Percentiles rank a stretch among this genome's conserved stretches.
Evolutionary conservation across 1,140 invertebrate species (phyloP).

Genomic region (Diachasmimorpha longicaudata): DNA sequence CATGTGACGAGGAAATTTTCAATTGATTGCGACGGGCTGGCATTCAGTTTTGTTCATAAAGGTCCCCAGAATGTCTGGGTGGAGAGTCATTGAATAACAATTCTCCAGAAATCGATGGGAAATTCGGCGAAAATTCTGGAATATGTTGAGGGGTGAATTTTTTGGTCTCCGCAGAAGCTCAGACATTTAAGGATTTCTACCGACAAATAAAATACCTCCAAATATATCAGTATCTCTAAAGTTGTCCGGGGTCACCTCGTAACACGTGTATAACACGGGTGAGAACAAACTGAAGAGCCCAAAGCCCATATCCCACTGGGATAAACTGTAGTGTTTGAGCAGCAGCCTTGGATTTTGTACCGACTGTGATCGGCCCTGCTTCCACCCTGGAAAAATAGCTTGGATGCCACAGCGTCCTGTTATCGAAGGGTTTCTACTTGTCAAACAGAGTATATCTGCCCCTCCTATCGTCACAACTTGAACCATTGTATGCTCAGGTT

Average conservation of each 20-base stretch:
- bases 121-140: no score
- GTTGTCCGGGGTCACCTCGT: background rate
- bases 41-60: no score
- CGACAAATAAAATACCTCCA: no score
- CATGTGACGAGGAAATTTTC: no score
- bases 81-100: no score
- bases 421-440: background rate
- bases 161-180: no score
- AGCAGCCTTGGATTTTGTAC: background rate
- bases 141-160: no score
- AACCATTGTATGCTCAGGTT: background rate
- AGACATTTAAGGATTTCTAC: no score
- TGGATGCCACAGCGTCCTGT: background rate
- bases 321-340: background rate
- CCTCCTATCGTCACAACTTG: background rate
- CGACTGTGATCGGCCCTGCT: background rate
- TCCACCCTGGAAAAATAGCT: background rate
- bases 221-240: no score
- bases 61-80: no score
- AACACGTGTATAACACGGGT: background rate
- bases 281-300: background rate
- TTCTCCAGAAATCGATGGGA: no score
- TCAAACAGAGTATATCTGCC: background rate
- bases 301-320: background rate
- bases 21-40: no score